A percentile compares a stretch with the other conserved stretches of the same genome.
phyloP scores from a whole-genome alignment of 1,140 invertebrate species.

The Trypoxylus dichotomus region DNA sequence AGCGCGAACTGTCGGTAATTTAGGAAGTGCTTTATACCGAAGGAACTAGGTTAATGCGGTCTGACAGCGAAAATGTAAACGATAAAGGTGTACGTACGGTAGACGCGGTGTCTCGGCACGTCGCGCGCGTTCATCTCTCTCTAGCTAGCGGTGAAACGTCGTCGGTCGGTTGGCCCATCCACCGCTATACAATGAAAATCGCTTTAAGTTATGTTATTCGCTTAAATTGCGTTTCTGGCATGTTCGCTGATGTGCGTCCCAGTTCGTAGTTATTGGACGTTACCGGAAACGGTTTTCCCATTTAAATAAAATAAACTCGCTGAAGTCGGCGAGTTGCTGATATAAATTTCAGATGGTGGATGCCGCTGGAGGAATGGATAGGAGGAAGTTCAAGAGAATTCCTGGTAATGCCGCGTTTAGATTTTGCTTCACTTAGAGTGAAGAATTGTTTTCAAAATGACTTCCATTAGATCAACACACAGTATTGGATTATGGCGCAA shows the following conservation, averaged over 20 bases:
- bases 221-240: neutral
- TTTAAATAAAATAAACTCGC: neutral
- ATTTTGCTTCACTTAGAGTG: too few relatives aligned
- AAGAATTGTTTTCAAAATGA: too few relatives aligned
- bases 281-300: neutral
- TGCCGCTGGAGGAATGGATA: neutral
- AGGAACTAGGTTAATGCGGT: neutral
- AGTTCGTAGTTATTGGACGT: neutral
- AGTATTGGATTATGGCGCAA: too few relatives aligned
- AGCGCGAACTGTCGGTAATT: conserved; percentile 1
- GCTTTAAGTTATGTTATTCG: neutral
- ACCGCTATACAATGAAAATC: neutral
- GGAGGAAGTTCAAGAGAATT: too few relatives aligned
- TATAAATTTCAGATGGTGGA: neutral
- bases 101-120: neutral
- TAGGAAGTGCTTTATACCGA: neutral
- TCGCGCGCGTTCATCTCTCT: neutral
- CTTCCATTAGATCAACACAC: too few relatives aligned
- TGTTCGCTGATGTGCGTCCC: neutral
- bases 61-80: neutral
- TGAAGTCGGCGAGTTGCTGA: neutral
- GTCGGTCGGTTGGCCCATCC: neutral
- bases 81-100: neutral
- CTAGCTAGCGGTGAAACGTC: neutral
- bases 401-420: too few relatives aligned